phyloP scores from a whole-genome alignment of 2,113 vertebrate species.

The Suncus etruscus region DNA sequence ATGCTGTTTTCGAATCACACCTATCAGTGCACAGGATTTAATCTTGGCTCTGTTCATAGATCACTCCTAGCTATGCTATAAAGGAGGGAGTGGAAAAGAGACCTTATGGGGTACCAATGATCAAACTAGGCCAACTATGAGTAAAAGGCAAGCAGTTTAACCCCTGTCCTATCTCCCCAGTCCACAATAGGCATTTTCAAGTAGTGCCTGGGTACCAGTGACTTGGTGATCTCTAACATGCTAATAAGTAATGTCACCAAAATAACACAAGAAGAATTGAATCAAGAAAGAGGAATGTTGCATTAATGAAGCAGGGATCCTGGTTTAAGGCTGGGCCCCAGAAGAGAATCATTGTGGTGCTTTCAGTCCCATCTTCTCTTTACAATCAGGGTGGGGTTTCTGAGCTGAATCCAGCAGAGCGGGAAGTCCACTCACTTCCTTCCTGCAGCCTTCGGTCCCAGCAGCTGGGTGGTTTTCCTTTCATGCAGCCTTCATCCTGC shows the following conservation, averaged over 20 bases:
- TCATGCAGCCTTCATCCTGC: neutral
- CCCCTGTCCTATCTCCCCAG: no score
- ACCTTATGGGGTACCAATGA: no score
- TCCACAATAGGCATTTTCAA: no score
- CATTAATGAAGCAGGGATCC: neutral
- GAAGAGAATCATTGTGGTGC: neutral
- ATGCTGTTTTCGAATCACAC: no score
- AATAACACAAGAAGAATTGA: neutral
- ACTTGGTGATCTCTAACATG: neutral
- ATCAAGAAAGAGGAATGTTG: slow-evolving; percentile 27
- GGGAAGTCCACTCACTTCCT: slow-evolving; percentile 56
- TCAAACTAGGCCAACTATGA: no score
- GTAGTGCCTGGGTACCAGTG: neutral
- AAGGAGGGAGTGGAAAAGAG: no score
- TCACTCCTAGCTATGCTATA: no score
- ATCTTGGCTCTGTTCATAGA: no score
- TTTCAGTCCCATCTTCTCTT: slow-evolving; percentile 4
- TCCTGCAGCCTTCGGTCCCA: slow-evolving; percentile 9
- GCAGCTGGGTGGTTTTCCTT: neutral
- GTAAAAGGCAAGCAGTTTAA: no score
- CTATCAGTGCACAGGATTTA: no score
- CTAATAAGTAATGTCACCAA: neutral
- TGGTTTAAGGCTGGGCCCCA: neutral
- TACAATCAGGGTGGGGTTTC: slow-evolving; percentile 54
- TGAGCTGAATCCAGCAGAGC: slow-evolving; percentile 24